Evolutionary conservation across 2,888 invertebrate species (phyloP), one percentile per base, ranked within the genome.

Genomic region (Drosophila fungiperda): DNA sequence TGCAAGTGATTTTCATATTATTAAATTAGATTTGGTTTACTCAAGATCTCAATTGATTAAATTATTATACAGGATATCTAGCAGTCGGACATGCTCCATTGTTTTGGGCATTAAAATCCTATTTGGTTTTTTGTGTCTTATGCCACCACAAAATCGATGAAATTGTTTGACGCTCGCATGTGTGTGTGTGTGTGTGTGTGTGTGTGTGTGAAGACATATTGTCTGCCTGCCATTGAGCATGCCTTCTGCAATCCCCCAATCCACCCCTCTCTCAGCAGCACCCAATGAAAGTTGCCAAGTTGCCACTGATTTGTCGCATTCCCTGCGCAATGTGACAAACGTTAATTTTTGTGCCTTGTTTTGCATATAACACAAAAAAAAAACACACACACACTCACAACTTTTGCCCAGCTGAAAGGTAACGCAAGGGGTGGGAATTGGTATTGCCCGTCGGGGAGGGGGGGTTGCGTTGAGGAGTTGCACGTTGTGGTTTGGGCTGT

Each of bases 251-350:
- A 33, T 36, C 40, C 5, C 35, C 17, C 26, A 36, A 50, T 26
- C 48, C 53, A 40, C 50, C 58, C 15, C 48, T 15, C 2, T 2
- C 7, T 12, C 36, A 26, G 12, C 45, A 49, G 38, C 49, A 52
- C 52, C 57, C 52, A 8, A 45, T 29, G 33, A 59, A 63, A 61
- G 58, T 71, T 50, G 54, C 67, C 57, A 62, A 76, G 52, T 82
- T 79, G 71, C 76, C 84, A 63, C 87, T 87, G 89, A 88, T 88
- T 89, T 89, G 89, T 79, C 83, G 89, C 82, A 88, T 89, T 85
- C 80, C 79, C 69, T 73, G 80, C 82, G 76, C 83, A 79, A 87
- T 87, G 87, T 89, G 89, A 89, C 89, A 87, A 87, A 89, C 87
- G 89, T 82, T 89, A 87, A 88, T 87, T 87, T 84, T 80, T 81